Evolutionary conservation across 1,140 invertebrate genomes (phyloP).

Genomic region (Apolygus lucorum): DNA sequence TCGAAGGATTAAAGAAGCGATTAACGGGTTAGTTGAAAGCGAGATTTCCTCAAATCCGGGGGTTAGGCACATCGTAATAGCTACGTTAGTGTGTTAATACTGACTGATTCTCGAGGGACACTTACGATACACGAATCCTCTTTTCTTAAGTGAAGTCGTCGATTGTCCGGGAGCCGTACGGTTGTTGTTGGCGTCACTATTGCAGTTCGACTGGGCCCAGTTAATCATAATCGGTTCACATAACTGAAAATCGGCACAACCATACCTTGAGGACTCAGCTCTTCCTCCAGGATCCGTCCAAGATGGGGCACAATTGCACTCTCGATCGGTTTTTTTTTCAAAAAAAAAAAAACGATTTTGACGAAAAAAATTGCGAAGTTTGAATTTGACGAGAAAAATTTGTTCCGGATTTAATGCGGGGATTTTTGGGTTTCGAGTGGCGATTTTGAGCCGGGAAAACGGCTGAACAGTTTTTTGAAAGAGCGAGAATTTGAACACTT

Average conservation of each 20-base stretch:
- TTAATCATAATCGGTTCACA: conserved; percentile 26
- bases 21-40: too few relatives aligned
- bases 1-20: too few relatives aligned
- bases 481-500: too few relatives aligned
- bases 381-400: background rate
- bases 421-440: background rate
- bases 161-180: conserved; percentile 18
- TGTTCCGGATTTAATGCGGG: background rate
- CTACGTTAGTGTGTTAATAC: too few relatives aligned
- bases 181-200: conserved; percentile 29
- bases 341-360: background rate
- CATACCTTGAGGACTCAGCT: background rate
- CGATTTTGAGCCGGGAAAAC: background rate
- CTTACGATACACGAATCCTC: conserved; percentile 27
- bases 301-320: background rate
- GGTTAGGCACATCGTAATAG: too few relatives aligned
- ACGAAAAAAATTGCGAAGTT: background rate
- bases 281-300: background rate
- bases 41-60: too few relatives aligned
- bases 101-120: background rate
- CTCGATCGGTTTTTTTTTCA: background rate
- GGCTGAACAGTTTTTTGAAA: too few relatives aligned
- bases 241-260: conserved; percentile 5
- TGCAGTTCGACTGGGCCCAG: conserved; percentile 26
- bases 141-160: conserved; percentile 18